Base-by-base conservation (phyloP, 2,888 invertebrate genomes). In the Allolobophora icterica region DNA sequence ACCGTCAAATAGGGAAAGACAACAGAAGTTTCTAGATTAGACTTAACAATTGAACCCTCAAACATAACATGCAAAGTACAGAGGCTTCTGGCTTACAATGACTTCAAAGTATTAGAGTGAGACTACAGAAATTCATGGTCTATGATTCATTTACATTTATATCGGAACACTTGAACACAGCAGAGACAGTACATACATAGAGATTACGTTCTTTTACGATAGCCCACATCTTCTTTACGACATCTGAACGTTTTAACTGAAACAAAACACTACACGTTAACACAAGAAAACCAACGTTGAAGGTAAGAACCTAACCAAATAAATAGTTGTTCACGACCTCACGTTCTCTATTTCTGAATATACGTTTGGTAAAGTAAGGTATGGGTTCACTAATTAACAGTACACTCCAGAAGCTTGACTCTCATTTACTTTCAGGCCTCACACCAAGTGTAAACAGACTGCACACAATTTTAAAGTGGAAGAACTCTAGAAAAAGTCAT, bases 171-270 rank as follows among this genome's bases (percentile, higher is more conserved):
- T 52, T 52, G 5, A n/a, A 71, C 15, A n/a, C 8, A 71, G n/a
- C 71, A 71, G 17, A 21, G 87, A 21, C 87, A 91, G 90, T 24
- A 91, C 92, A 91, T 91, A 95, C 95, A 93, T 94, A 93, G 89
- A 95, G 92, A 91, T 95, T 94, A 93, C 95, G 93, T 92, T 95
- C 95, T 93, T 94, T 94, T 83, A 95, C 94, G 89, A 95, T 94
- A 91, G 94, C 94, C 95, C 95, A 95, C 94, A 95, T 94, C 91
- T 93, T 94, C 92, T 94, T 95, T 71, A 95, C 94, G 38, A 95
- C 95, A 92, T 95, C 94, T 92, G 94, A 94, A 90, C 95, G 93
- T 40, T 94, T 93, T 94, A 95, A 94, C 95, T 95, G 90, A 4
- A 35, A 71, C 38, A 52, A 40, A 91, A 33, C n/a, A 71, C 13